Conservation (phyloP, 35 echinoderm and acorn worm species). For the Heliocidaris tuberculata region DNA sequence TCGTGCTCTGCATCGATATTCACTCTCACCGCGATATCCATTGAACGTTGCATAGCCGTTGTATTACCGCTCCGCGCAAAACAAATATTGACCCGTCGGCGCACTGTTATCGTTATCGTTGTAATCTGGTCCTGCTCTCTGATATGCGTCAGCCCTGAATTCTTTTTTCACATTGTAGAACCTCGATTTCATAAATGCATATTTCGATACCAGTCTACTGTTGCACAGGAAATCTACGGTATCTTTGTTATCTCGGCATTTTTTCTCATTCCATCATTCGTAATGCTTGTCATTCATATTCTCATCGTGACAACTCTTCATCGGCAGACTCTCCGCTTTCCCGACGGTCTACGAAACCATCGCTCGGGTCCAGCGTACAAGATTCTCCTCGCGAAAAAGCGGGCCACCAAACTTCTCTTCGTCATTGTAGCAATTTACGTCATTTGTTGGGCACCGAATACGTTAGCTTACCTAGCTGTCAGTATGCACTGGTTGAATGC, state of each 20-base stretch:
- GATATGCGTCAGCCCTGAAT: conserved; percentile 33
- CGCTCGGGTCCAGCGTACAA: background rate
- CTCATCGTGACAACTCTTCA: conserved; percentile 39
- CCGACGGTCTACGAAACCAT: background rate
- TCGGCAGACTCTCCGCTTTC: background rate
- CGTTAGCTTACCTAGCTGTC: conserved; percentile 49
- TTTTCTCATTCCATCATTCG: conserved; percentile 62
- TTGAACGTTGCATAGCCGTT: conserved; percentile 76
- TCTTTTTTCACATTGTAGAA: conserved; percentile 44
- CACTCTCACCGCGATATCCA: conserved; percentile 56
- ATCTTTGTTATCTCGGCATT: conserved; percentile 27
- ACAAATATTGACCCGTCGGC: conserved; percentile 46
- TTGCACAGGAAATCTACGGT: conserved; percentile 41
- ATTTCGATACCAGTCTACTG: conserved; percentile 41
- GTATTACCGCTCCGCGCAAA: conserved; percentile 59
- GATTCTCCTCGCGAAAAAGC: background rate
- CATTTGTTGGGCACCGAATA: conserved; percentile 70
- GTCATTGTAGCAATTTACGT: conserved; percentile 66
- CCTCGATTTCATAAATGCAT: background rate
- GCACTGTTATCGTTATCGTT: conserved; percentile 30
- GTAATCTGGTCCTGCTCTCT: conserved; percentile 53
- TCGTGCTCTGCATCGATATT: conserved; percentile 57
- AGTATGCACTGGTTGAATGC: conserved; percentile 49
- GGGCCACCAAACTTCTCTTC: conserved; percentile 64
- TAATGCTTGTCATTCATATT: conserved; percentile 60